A percentile compares a stretch with the other conserved stretches of the same genome.
phyloP scores from a whole-genome alignment of 2,113 vertebrate species.

The Poicephalus gulielmi region DNA sequence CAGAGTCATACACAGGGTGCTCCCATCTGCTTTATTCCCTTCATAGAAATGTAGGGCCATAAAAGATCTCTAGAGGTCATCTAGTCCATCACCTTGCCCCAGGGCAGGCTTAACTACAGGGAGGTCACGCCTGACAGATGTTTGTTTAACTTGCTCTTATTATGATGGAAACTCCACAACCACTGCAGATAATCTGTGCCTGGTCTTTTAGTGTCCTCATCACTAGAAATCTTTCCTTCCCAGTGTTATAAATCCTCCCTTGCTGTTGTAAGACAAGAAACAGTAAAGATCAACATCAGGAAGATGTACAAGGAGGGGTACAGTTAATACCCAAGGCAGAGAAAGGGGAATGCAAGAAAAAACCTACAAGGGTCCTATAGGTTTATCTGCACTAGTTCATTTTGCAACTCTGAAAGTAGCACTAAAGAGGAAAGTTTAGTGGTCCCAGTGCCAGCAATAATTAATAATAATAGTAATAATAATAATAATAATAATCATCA shows the following conservation, averaged over 20 bases:
- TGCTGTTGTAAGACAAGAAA: not conserved
- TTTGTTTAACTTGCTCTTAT: slow-evolving; percentile 32
- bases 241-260: not conserved
- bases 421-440: not conserved
- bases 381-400: not conserved
- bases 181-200: not conserved
- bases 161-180: not conserved
- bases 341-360: not conserved
- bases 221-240: not conserved
- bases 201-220: not conserved
- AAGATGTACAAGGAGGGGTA: not conserved
- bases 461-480: not conserved
- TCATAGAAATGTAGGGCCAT: not conserved
- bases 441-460: not conserved
- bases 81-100: not conserved
- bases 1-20: rapidly evolving
- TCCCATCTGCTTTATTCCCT: not conserved
- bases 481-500: slow-evolving; percentile 10
- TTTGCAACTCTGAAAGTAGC: not conserved
- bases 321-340: not conserved
- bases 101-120: not conserved
- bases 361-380: not conserved
- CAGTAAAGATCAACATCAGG: not conserved
- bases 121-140: not conserved
- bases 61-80: slow-evolving; percentile 4